A percentile compares a stretch with the other conserved stretches of the same genome.
Conservation (phyloP, 2,113 vertebrate genomes). For the Toxostoma redivivum region DNA sequence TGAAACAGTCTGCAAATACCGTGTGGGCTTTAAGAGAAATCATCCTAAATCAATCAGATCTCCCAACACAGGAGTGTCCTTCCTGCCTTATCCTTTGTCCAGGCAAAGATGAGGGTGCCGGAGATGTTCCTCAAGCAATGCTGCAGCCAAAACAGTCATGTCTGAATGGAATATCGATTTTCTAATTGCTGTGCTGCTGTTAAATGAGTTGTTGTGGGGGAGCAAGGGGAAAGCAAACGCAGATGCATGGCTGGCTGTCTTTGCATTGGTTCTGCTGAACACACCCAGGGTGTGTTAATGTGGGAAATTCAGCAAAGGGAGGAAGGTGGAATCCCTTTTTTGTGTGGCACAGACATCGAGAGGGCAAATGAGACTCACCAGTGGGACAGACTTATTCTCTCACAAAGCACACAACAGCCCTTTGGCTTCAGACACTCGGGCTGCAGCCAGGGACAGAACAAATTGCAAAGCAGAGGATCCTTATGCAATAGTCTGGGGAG, state of each 20-base stretch:
- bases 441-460: not conserved
- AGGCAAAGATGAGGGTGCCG: not conserved
- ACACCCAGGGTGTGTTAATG: constrained; percentile 8
- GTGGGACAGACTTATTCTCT: not conserved
- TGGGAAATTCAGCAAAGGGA: not conserved
- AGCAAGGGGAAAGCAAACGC: constrained; percentile 29
- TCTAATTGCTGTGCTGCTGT: constrained; percentile 72
- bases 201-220: constrained; percentile 68
- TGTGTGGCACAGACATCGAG: fast-evolving
- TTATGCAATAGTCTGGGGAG: not conserved
- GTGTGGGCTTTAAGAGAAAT: not conserved
- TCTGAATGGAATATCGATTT: constrained; percentile 66
- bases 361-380: not conserved
- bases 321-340: not conserved
- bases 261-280: constrained; percentile 46
- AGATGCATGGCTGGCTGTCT: constrained; percentile 21
- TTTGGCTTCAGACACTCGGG: not conserved
- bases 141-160: not conserved
- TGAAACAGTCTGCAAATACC: not conserved
- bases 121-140: not conserved
- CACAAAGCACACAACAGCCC: not conserved
- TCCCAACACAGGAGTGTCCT: not conserved
- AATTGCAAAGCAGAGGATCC: not conserved
- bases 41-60: not conserved
- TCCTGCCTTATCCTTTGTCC: not conserved